phyloP scores from a whole-genome alignment of 2,888 invertebrate species.

The Leucoma salicis region DNA sequence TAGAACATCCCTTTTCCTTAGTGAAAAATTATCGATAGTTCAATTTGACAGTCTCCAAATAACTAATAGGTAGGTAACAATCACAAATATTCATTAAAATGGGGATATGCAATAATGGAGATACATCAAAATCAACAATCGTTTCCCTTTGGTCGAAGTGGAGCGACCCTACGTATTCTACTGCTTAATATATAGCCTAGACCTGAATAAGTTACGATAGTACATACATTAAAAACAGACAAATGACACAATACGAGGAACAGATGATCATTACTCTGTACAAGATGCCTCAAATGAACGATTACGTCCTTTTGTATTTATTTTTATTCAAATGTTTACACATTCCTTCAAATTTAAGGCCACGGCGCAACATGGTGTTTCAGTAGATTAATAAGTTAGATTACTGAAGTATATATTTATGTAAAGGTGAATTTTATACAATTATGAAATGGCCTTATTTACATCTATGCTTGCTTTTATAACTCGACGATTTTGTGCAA shows the following conservation, averaged over 20 bases:
- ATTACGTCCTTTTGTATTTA: constrained; percentile 4
- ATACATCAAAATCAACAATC: constrained; percentile 66
- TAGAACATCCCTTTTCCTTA: constrained; percentile 80
- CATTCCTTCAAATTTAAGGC: constrained; percentile 79
- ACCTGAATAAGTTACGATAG: constrained; percentile 55
- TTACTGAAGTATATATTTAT: constrained; percentile 61
- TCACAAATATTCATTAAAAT: constrained; percentile 67
- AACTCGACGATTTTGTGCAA: constrained; percentile 19
- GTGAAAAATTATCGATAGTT: constrained; percentile 76
- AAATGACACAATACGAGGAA: constrained; percentile 52
- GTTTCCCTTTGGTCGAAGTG: constrained; percentile 59
- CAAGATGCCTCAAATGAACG: constrained; percentile 47
- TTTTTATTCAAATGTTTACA: constrained; percentile 63
- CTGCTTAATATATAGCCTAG: constrained; percentile 65
- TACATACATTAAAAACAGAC: constrained; percentile 57
- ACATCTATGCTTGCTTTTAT: constrained; percentile 31
- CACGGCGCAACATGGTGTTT: constrained; percentile 81
- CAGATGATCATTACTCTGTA: constrained; percentile 55
- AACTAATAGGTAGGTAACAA: constrained; percentile 81
- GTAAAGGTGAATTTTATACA: constrained; percentile 57
- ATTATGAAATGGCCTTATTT: constrained; percentile 61
- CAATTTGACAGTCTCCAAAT: constrained; percentile 80
- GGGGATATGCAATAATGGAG: constrained; percentile 77
- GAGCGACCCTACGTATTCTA: constrained; percentile 64
- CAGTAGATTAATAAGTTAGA: constrained; percentile 75